These are phyloP conservation scores for Megamerina dolium DNA, from an alignment of 2,888 invertebrate genomes.

Conservation along the genomic window DNA sequence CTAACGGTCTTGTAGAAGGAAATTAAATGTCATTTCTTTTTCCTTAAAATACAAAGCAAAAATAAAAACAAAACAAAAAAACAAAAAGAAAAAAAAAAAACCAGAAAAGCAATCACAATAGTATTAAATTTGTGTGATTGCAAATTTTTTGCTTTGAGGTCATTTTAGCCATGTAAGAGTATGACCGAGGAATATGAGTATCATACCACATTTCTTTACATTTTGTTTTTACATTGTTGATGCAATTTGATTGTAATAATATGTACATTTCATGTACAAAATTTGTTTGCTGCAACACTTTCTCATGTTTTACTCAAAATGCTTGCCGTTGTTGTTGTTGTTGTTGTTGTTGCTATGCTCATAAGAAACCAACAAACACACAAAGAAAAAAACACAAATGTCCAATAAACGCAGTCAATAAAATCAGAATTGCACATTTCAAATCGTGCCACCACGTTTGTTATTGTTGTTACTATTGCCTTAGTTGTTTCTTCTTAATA, in stretches of 20 bases:
- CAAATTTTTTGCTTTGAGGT: no score
- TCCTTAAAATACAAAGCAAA: conserved; percentile 1
- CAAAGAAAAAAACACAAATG: conserved; percentile 4
- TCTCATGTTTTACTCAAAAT: conserved; percentile 4
- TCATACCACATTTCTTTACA: no score
- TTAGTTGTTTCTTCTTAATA: no score
- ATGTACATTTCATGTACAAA: no score
- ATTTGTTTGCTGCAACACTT: conserved; percentile 20
- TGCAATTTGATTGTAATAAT: no score
- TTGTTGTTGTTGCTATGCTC: neutral
- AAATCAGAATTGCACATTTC: conserved; percentile 12
- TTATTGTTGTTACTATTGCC: no score
- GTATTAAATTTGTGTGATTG: no score
- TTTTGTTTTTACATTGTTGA: no score
- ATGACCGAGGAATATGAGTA: no score
- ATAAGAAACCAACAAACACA: neutral
- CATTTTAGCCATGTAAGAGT: no score
- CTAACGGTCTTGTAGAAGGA: conserved; percentile 13
- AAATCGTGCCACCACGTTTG: conserved; percentile 20
- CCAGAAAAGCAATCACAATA: no score
- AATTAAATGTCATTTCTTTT: conserved; percentile 20
- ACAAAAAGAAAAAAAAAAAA: neutral
- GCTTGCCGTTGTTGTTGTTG: neutral
- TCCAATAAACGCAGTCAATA: conserved; percentile 16
- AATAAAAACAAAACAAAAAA: neutral